Conservation (phyloP, 2,888 invertebrate species). For the Micropterix aruncella region DNA sequence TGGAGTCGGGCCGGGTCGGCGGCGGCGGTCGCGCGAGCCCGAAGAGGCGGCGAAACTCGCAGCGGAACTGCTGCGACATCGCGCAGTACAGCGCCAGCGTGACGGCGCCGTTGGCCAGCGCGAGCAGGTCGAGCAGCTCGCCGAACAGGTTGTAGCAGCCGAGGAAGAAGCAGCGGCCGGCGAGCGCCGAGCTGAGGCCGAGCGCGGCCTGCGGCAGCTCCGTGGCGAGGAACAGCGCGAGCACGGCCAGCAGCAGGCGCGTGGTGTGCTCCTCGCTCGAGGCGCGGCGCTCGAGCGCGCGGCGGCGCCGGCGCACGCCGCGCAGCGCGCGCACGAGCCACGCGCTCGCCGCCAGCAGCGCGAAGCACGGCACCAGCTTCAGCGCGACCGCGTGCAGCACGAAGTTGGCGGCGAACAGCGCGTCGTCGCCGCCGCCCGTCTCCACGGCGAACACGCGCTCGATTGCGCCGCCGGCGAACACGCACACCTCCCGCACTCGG, state of each 20-base stretch:
- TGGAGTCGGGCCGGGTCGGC: slow-evolving; percentile 45
- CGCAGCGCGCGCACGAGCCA: slow-evolving; percentile 63
- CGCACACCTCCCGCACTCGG: neutral
- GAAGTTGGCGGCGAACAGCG: slow-evolving; percentile 54
- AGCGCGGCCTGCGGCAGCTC: slow-evolving; percentile 76
- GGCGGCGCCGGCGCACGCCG: slow-evolving; percentile 51
- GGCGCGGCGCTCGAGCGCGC: slow-evolving; percentile 36
- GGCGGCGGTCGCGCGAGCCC: slow-evolving; percentile 46
- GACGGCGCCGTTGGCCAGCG: slow-evolving; percentile 80
- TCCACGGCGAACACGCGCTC: neutral
- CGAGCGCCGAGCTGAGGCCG: slow-evolving; percentile 52
- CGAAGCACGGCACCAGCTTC: slow-evolving; percentile 66
- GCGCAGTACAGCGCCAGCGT: slow-evolving; percentile 89
- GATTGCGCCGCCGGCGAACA: too few species aligned
- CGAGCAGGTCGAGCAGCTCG: slow-evolving; percentile 81
- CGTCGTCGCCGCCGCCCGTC: neutral
- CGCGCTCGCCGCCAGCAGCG: slow-evolving; percentile 57
- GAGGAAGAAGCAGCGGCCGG: slow-evolving; percentile 58
- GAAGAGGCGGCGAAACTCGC: slow-evolving; percentile 60
- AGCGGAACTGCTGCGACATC: slow-evolving; percentile 88
- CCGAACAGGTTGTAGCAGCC: slow-evolving; percentile 71
- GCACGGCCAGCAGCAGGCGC: slow-evolving; percentile 74
- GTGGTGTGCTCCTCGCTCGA: slow-evolving; percentile 65
- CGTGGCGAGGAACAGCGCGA: slow-evolving; percentile 74
- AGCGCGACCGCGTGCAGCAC: slow-evolving; percentile 72